phyloP scores from a whole-genome alignment of 1,140 invertebrate species.

The Portunus trituberculatus region DNA sequence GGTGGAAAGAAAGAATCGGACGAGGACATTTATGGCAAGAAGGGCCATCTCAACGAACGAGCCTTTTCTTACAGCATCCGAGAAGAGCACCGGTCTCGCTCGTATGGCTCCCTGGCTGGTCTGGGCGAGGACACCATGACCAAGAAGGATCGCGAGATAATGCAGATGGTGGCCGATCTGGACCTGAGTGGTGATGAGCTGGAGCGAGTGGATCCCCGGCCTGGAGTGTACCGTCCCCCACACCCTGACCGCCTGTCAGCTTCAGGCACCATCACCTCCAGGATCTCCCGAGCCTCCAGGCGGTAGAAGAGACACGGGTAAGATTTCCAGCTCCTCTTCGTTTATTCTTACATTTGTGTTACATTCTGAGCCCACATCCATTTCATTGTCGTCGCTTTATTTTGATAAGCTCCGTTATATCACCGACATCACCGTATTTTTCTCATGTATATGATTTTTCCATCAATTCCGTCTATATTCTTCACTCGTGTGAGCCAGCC shows the following conservation, averaged over 20 bases:
- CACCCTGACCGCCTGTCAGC: conserved; percentile 66
- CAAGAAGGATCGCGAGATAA: conserved; percentile 85
- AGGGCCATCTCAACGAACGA: conserved; percentile 94
- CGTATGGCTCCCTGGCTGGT: conserved; percentile 93
- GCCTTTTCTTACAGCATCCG: conserved; percentile 96
- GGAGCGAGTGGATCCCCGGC: conserved; percentile 82
- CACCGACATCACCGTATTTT: too few species aligned
- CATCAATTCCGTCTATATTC: too few species aligned
- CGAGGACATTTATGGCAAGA: conserved; percentile 88
- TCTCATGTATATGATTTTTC: too few species aligned
- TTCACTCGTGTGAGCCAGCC: too few species aligned
- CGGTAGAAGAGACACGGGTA: conserved; percentile 45
- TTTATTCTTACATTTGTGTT: too few species aligned
- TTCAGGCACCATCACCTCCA: conserved; percentile 72
- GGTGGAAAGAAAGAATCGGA: conserved; percentile 77
- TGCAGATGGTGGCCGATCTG: conserved; percentile 93
- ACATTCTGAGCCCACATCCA: too few species aligned
- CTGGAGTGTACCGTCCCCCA: conserved; percentile 78
- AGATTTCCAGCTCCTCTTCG: neutral
- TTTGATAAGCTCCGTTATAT: too few species aligned
- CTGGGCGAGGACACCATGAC: conserved; percentile 84
- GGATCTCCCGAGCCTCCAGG: conserved; percentile 72
- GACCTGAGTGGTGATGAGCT: conserved; percentile 89
- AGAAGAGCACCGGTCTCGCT: conserved; percentile 94
- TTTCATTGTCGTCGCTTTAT: too few species aligned